A percentile compares a stretch with the other conserved stretches of the same genome.
Conservation (phyloP, 2,113 vertebrate species). For the Antechinus stuartii region DNA sequence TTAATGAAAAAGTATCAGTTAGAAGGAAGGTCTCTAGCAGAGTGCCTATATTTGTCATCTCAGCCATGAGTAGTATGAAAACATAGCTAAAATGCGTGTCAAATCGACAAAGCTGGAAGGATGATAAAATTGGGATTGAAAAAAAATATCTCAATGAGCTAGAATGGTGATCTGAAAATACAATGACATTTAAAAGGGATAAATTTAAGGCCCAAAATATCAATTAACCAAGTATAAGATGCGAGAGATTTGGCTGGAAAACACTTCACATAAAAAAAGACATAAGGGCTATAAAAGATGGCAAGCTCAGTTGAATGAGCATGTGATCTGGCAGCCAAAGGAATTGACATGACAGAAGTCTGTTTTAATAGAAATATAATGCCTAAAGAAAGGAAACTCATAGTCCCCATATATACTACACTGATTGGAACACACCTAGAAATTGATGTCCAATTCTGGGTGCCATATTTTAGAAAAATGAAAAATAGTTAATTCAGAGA, state of each 20-base stretch:
- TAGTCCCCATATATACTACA: neutral
- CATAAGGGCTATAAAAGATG: neutral
- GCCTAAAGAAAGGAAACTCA: neutral
- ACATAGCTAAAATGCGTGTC: neutral
- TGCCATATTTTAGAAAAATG: neutral
- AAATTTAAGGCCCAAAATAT: neutral
- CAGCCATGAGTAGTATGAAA: neutral
- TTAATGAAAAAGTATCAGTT: neutral
- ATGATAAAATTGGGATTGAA: neutral
- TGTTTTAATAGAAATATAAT: neutral
- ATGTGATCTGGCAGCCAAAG: neutral
- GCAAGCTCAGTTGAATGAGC: neutral
- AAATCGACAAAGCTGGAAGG: neutral
- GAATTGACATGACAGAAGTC: neutral
- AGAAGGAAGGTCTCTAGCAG: neutral
- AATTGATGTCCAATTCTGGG: neutral
- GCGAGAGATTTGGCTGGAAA: neutral
- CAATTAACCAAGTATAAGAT: neutral
- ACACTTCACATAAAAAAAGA: neutral
- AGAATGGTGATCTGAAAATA: neutral
- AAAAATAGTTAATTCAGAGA: neutral
- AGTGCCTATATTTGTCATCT: neutral
- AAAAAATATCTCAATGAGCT: neutral
- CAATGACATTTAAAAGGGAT: neutral
- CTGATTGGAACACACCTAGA: neutral